phyloP scores from a whole-genome alignment of 2,888 invertebrate species.

The Platypus cylindrus region DNA sequence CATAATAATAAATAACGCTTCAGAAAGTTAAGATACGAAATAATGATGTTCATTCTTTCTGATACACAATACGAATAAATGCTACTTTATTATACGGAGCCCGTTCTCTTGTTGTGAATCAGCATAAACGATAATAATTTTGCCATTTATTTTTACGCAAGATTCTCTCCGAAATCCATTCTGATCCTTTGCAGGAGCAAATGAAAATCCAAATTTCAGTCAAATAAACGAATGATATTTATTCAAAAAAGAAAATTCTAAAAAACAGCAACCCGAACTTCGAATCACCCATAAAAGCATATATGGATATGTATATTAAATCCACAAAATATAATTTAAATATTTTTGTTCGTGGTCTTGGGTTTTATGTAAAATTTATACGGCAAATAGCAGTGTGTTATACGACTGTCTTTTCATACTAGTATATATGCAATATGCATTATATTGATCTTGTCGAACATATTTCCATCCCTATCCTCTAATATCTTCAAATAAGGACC shows the following conservation, averaged over 20 bases:
- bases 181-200: constrained; percentile 5
- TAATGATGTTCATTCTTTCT: too few species aligned
- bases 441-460: too few species aligned
- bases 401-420: constrained; percentile 1
- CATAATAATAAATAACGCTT: too few species aligned
- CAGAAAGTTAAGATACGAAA: too few species aligned
- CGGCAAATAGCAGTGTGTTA: constrained; percentile 7
- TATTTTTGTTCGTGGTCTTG: constrained; percentile 6
- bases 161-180: constrained; percentile 8
- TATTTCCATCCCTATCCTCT: too few species aligned
- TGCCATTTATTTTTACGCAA: constrained; percentile 7
- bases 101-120: too few species aligned
- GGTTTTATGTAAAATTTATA: constrained; percentile 10
- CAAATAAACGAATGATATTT: constrained; percentile 11
- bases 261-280: constrained; percentile 10
- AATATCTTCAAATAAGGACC: too few species aligned
- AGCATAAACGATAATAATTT: too few species aligned
- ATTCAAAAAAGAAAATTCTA: constrained; percentile 7
- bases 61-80: too few species aligned
- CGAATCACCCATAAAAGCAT: constrained; percentile 11
- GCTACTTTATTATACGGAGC: too few species aligned
- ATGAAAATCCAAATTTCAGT: constrained; percentile 9
- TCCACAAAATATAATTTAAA: constrained; percentile 11
- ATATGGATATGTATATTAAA: too few species aligned
- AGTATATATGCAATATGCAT: not conserved